These are phyloP conservation scores for Thecocarcelia acutangulata DNA, from an alignment of 2,888 invertebrate species.

Conservation along the genomic window DNA sequence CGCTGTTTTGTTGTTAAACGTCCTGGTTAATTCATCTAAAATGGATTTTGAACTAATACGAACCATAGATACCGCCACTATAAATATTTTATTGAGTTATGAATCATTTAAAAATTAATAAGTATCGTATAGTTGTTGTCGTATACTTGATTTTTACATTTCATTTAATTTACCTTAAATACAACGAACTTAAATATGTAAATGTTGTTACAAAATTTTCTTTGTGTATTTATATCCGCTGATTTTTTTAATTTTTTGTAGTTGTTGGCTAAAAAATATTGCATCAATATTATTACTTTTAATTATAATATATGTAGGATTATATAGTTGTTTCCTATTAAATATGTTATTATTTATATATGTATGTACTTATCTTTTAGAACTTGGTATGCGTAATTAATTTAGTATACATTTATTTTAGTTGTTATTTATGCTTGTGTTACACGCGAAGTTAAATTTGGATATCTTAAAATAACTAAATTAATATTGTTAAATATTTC, in stretches of 20 bases:
- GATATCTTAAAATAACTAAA: slow-evolving; percentile 31
- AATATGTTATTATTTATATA: slow-evolving; percentile 45
- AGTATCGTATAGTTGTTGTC: slow-evolving; percentile 12
- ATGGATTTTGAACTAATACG: too few species aligned
- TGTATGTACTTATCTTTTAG: slow-evolving; percentile 66
- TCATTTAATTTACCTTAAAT: slow-evolving; percentile 52
- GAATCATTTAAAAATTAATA: too few species aligned
- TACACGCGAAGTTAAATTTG: slow-evolving; percentile 41
- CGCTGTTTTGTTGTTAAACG: too few species aligned
- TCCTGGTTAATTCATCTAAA: too few species aligned
- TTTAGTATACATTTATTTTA: slow-evolving; percentile 70
- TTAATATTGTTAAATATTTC: slow-evolving; percentile 18
- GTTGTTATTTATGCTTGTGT: slow-evolving; percentile 54
- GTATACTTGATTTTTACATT: slow-evolving; percentile 59
- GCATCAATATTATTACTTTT: slow-evolving; percentile 66
- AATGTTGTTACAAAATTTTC: slow-evolving; percentile 13
- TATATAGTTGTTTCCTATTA: slow-evolving; percentile 17
- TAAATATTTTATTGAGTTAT: too few species aligned
- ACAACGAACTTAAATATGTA: slow-evolving; percentile 44
- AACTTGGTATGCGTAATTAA: slow-evolving; percentile 63
- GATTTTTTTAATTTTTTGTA: slow-evolving; percentile 31
- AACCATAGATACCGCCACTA: too few species aligned
- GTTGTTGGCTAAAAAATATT: slow-evolving; percentile 60
- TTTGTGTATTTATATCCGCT: slow-evolving; percentile 35
- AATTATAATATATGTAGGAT: slow-evolving; percentile 64